Evolutionary conservation across 2,888 invertebrate species (phyloP).

Genomic region (Resseliella maxima): DNA sequence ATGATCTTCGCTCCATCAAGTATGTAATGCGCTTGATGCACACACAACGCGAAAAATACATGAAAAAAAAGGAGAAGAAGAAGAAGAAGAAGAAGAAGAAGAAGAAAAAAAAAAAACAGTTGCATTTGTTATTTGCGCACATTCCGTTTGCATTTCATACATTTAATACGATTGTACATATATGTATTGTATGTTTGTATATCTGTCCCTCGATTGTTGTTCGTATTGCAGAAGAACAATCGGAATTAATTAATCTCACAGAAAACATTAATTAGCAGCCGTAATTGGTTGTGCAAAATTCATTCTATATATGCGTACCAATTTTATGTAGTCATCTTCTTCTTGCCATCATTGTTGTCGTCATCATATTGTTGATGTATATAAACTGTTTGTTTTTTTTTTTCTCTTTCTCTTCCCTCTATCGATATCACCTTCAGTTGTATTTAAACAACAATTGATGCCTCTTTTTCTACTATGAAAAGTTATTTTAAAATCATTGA

Average conservation of each 20-base stretch:
- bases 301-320: conserved; percentile 57
- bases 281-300: conserved; percentile 62
- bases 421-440: background rate
- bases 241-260: conserved; percentile 61
- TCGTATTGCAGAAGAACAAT: conserved; percentile 56
- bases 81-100: no score
- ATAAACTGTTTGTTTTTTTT: background rate
- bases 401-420: background rate
- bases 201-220: background rate
- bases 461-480: no score
- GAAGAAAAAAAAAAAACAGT: background rate
- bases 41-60: no score
- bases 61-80: background rate
- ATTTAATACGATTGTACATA: background rate
- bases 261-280: conserved; percentile 62
- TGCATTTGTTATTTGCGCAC: conserved; percentile 40
- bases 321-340: conserved; percentile 57
- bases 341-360: conserved; percentile 8
- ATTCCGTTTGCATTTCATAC: conserved; percentile 39
- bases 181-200: background rate
- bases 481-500: no score
- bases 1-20: conserved; percentile 40
- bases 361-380: background rate
- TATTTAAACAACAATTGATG: no score
- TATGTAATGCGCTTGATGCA: conserved; percentile 35